Percentiles rank a stretch among this genome's conserved stretches.
Evolutionary conservation across 2,888 invertebrate genomes (phyloP).

Genomic region (Sussaba pulchella): DNA sequence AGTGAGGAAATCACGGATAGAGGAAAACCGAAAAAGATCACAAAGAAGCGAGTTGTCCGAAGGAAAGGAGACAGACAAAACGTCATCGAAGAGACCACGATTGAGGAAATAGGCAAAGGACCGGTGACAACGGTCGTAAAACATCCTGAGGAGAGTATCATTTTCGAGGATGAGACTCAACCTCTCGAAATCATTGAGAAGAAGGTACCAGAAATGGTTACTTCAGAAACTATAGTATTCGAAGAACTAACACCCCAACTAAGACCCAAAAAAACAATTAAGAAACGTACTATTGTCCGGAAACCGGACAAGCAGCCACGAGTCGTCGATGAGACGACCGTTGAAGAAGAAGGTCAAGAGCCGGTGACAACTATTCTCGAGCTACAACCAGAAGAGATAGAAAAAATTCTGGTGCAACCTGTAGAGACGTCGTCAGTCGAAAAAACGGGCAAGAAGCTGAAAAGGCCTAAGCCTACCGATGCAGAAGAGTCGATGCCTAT

Average conservation of each 20-base stretch:
- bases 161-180: conserved; percentile 62
- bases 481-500: conserved; percentile 50
- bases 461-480: conserved; percentile 56
- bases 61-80: conserved; percentile 75
- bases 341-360: conserved; percentile 58
- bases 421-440: conserved; percentile 55
- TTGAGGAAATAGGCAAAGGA: conserved; percentile 78
- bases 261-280: conserved; percentile 78
- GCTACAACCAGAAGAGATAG: conserved; percentile 69
- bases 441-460: conserved; percentile 69
- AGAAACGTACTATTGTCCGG: conserved; percentile 79
- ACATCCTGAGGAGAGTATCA: conserved; percentile 70
- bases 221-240: conserved; percentile 55
- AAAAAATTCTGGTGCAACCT: conserved; percentile 66
- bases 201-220: conserved; percentile 58
- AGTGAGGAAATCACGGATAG: conserved; percentile 78
- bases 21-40: conserved; percentile 75
- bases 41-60: conserved; percentile 79
- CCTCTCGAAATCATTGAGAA: conserved; percentile 68
- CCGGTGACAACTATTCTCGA: conserved; percentile 61
- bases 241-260: conserved; percentile 72
- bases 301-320: conserved; percentile 77
- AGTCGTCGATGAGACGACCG: conserved; percentile 67
- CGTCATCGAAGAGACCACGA: conserved; percentile 75
- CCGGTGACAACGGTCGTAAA: conserved; percentile 82